phyloP scores from a whole-genome alignment of 2,113 vertebrate species.

The Ochotona princeps region DNA sequence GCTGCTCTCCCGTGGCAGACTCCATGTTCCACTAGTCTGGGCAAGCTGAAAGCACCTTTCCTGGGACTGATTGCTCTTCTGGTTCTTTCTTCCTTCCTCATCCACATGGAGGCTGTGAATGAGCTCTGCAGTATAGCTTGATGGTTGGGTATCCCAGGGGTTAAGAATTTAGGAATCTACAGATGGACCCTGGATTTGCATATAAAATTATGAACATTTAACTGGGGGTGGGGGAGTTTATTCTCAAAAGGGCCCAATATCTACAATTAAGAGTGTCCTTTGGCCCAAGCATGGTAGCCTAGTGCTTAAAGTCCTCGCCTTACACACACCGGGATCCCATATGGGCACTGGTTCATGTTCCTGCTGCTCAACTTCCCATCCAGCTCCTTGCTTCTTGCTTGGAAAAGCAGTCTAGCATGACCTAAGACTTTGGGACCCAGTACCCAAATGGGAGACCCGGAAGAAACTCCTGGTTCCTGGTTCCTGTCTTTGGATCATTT shows the following conservation, averaged over 20 bases:
- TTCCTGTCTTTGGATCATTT: too few relatives aligned
- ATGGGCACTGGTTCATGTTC: too few relatives aligned
- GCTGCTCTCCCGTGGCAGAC: background rate
- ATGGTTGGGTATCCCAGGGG: background rate
- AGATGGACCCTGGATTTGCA: background rate
- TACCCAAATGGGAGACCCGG: too few relatives aligned
- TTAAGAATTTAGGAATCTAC: background rate
- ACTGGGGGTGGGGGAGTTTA: background rate
- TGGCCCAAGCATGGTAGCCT: too few relatives aligned
- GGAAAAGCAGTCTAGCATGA: too few relatives aligned
- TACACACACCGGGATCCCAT: too few relatives aligned
- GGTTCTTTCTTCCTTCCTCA: conserved; percentile 19
- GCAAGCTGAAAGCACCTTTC: conserved; percentile 61
- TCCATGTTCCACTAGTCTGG: conserved; percentile 60
- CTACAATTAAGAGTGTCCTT: background rate
- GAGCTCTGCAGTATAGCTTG: background rate
- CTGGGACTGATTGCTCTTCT: background rate
- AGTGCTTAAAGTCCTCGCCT: too few relatives aligned
- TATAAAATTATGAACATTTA: background rate
- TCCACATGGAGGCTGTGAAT: background rate
- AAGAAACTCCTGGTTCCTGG: too few relatives aligned
- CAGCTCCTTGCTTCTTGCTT: too few relatives aligned
- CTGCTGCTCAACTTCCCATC: too few relatives aligned
- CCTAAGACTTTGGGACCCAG: too few relatives aligned
- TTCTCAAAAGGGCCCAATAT: background rate